Evolutionary conservation across 2,797 vertebrate species (phyloP), one percentile per base, ranked within the genome.

Genomic region (Anomalospiza imberbis): DNA sequence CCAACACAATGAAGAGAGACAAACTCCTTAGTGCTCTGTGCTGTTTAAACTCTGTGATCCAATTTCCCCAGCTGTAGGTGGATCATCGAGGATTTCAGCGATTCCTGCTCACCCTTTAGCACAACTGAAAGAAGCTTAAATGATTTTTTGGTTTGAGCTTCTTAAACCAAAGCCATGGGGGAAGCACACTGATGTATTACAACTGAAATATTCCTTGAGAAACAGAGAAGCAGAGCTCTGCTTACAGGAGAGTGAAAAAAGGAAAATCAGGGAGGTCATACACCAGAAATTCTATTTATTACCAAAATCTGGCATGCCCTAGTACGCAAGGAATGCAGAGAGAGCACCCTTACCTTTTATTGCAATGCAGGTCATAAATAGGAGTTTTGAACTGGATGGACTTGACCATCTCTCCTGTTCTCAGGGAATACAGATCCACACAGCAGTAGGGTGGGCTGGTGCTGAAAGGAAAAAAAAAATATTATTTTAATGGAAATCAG

Each of bases 351-450:
- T 97, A 99, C 99, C 99, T 98, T 97, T 99, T 99, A 97, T 99
- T 99, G 97, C 99, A 99, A 90, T 99, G 98, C 21, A 99, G 98
- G 87, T 99, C 99, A 88, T 99, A 99, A 97, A 99, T 99, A 13
- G 99, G 98, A 2, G 99, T 99, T 97, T 99, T 99, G 97, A 99
- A 99, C 96, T 99, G 99, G 96, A 99, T 99, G 10, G 99, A 99
- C 93, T 99, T 99, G 85, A 99, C 99, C 98, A 99, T 99, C 96
- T 99, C 99, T 24, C 99, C 99, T 3, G 99, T 99, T 71, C 99
- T 98, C 74, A 99, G 97, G 65, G 99, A 99, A 93, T 99, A 99
- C 20, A 99, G 98, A 97, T 99, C 99, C 61, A 99, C 99, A 84
- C 99, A 99, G 85, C 99, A 99, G 95, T 99, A 99, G 5, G 99